These are phyloP conservation scores for Mythimna pallens DNA, from an alignment of 2,888 invertebrate genomes.

Conservation along the genomic window DNA sequence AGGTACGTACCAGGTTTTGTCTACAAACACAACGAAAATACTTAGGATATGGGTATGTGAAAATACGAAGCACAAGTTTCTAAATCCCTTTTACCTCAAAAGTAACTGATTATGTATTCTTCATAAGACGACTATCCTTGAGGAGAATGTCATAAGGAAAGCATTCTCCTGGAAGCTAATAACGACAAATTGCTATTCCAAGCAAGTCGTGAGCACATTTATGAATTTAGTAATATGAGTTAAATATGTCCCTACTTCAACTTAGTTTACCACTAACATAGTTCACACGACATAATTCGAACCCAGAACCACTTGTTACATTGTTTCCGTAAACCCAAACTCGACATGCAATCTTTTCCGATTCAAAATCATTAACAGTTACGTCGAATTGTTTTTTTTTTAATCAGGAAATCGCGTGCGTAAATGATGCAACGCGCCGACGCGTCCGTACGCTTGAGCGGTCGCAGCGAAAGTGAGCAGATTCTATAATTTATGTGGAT, in stretches of 20 bases:
- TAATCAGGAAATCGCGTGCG: conserved; percentile 66
- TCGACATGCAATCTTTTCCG: conserved; percentile 51
- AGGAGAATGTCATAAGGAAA: background rate
- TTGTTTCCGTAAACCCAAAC: conserved; percentile 32
- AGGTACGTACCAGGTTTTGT: conserved; percentile 32
- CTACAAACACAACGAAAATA: background rate
- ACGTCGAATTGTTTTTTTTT: conserved; percentile 49
- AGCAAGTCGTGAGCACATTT: background rate
- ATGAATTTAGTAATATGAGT: conserved; percentile 3
- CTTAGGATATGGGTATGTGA: conserved; percentile 1
- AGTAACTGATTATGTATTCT: background rate
- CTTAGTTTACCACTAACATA: conserved; percentile 15
- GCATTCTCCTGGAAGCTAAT: background rate
- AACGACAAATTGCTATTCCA: background rate
- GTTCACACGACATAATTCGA: conserved; percentile 26
- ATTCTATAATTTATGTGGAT: conserved; percentile 46
- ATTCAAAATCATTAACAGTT: conserved; percentile 44
- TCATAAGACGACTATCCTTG: no score
- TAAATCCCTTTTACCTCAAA: background rate
- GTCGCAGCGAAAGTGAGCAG: conserved; percentile 56
- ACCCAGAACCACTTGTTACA: conserved; percentile 21
- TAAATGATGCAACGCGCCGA: conserved; percentile 54
- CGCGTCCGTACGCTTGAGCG: conserved; percentile 50
- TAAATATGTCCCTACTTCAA: conserved; percentile 6
- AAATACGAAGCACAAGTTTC: background rate